Conservation (phyloP, 2,113 vertebrate species). For the Syngnathus scovelli region DNA sequence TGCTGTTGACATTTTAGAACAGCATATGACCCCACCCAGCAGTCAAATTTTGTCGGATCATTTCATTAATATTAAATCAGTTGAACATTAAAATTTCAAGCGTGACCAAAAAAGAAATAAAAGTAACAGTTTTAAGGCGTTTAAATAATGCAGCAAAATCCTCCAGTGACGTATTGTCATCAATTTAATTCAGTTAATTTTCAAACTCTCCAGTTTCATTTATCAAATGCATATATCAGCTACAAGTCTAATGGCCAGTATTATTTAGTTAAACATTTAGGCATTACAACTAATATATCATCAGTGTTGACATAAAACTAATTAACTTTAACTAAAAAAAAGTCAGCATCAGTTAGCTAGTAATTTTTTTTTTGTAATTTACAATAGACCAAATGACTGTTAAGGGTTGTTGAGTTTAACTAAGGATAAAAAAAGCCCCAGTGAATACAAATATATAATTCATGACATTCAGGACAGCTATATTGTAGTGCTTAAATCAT, state of each 20-base stretch:
- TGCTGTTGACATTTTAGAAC: slow-evolving; percentile 4
- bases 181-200: background rate
- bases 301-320: background rate
- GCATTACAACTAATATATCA: background rate
- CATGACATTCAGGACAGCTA: background rate
- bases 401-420: background rate
- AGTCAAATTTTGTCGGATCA: slow-evolving; percentile 15
- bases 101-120: background rate
- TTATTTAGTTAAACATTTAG: background rate
- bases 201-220: background rate
- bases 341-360: background rate
- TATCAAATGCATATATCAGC: background rate
- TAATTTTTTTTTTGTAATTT: background rate
- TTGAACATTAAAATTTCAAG: slow-evolving; percentile 32
- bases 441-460: background rate
- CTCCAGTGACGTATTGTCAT: background rate
- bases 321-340: background rate
- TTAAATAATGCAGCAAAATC: slow-evolving; percentile 2
- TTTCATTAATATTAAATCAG: slow-evolving; percentile 29
- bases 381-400: background rate
- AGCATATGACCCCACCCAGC: background rate
- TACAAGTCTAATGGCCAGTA: background rate
- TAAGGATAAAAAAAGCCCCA: background rate
- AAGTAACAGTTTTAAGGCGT: background rate
- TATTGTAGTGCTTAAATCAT: slow-evolving; percentile 4